These are phyloP conservation scores for Talpa occidentalis DNA, from an alignment of 2,113 vertebrate species.

Conservation along the genomic window DNA sequence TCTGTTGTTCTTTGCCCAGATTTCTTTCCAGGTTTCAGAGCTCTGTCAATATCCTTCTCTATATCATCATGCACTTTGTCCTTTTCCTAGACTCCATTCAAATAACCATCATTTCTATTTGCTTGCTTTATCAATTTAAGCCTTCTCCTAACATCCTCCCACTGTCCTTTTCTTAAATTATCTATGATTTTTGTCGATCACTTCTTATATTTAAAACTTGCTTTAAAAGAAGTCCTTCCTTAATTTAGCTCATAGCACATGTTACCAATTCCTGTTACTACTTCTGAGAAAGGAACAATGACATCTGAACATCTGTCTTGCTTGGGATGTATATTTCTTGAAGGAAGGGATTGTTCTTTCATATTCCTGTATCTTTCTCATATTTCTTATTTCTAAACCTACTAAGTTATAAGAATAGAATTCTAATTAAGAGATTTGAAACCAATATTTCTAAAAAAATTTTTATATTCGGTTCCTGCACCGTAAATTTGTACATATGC, in stretches of 20 bases:
- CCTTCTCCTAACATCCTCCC: not conserved
- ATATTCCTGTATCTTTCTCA: not conserved
- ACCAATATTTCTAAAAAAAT: not conserved
- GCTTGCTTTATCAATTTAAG: not conserved
- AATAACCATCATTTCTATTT: not conserved
- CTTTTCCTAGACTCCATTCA: constrained; percentile 40
- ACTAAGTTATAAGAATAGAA: not conserved
- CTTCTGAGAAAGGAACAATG: not conserved
- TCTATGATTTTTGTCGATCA: not conserved
- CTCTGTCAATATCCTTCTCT: constrained; percentile 19
- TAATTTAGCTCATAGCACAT: not conserved
- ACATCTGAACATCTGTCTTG: not conserved
- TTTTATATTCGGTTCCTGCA: not conserved
- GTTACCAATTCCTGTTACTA: not conserved
- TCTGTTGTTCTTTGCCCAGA: constrained; percentile 71
- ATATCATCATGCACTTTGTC: constrained; percentile 67
- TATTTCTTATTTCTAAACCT: not conserved
- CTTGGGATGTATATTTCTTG: not conserved
- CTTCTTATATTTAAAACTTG: constrained; percentile 19
- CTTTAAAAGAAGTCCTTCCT: not conserved
- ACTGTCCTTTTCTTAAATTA: not conserved
- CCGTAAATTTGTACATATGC: not conserved
- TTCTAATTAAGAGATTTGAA: constrained; percentile 45
- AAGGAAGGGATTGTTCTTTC: not conserved
- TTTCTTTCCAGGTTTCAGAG: constrained; percentile 46